phyloP scores from a whole-genome alignment of 2,888 invertebrate species.

The Gastracanthus pulcherrimus region DNA sequence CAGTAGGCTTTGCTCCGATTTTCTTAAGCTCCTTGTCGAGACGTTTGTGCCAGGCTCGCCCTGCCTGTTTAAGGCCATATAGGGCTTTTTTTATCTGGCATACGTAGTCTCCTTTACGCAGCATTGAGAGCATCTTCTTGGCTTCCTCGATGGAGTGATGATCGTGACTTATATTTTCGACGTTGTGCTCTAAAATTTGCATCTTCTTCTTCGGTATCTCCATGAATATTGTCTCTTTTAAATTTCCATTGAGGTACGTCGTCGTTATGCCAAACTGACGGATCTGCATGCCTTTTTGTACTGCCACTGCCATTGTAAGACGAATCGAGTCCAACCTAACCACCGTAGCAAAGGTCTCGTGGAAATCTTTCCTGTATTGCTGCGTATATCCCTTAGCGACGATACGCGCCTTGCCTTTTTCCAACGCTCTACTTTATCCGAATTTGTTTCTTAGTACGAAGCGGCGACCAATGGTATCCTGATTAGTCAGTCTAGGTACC shows the following conservation, averaged over 20 bases:
- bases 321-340: conserved; percentile 58
- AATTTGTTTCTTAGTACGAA: conserved; percentile 46
- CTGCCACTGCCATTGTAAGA: conserved; percentile 56
- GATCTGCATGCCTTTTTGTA: conserved; percentile 52
- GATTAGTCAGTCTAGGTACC: background rate
- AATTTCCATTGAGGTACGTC: conserved; percentile 62
- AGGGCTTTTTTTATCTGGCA: conserved; percentile 53
- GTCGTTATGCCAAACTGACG: conserved; percentile 61
- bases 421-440: conserved; percentile 1
- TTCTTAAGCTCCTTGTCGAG: background rate
- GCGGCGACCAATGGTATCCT: conserved; percentile 26
- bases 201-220: conserved; percentile 56
- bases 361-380: conserved; percentile 54
- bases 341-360: conserved; percentile 59
- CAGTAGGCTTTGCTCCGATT: too few species aligned
- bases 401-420: conserved; percentile 49
- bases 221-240: conserved; percentile 57
- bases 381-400: conserved; percentile 53
- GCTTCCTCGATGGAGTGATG: conserved; percentile 29
- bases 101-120: background rate
- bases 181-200: conserved; percentile 34
- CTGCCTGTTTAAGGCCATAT: conserved; percentile 35
- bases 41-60: conserved; percentile 23
- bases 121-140: background rate
- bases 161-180: background rate